Percentiles rank a stretch among this genome's conserved stretches.
Conservation (phyloP, 2,888 invertebrate species). For the Trisateles emortualis region DNA sequence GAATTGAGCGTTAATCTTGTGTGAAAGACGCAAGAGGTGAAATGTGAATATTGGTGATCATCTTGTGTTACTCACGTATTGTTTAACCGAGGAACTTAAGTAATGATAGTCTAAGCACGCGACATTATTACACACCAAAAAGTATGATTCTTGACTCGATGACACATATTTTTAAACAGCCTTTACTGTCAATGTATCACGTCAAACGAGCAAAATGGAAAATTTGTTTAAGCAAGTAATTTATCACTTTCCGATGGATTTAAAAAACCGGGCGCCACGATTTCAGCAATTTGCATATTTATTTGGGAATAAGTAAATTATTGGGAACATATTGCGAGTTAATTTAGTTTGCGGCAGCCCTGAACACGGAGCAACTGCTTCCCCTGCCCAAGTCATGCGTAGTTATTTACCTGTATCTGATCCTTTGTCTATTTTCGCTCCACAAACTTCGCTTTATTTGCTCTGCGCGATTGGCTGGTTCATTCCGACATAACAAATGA, state of each 20-base stretch:
- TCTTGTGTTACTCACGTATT: slow-evolving; percentile 33
- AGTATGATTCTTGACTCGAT: slow-evolving; percentile 28
- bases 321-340: slow-evolving; percentile 48
- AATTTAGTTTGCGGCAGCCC: slow-evolving; percentile 59
- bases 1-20: slow-evolving; percentile 84
- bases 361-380: slow-evolving; percentile 69
- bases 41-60: slow-evolving; percentile 61
- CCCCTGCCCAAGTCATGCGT: slow-evolving; percentile 70
- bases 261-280: slow-evolving; percentile 31
- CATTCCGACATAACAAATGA: slow-evolving; percentile 79
- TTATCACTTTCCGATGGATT: slow-evolving; percentile 47
- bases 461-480: slow-evolving; percentile 79
- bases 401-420: slow-evolving; percentile 82
- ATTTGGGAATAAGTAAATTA: slow-evolving; percentile 43
- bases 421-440: slow-evolving; percentile 84
- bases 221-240: slow-evolving; percentile 50
- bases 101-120: too few species aligned
- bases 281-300: slow-evolving; percentile 44
- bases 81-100: slow-evolving; percentile 38
- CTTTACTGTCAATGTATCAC: slow-evolving; percentile 33
- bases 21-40: slow-evolving; percentile 73
- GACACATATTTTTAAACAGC: slow-evolving; percentile 31
- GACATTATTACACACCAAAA: slow-evolving; percentile 17
- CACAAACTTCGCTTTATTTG: slow-evolving; percentile 80
- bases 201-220: slow-evolving; percentile 29